Conservation (phyloP, 2,797 vertebrate genomes). For the Lates japonicus region DNA sequence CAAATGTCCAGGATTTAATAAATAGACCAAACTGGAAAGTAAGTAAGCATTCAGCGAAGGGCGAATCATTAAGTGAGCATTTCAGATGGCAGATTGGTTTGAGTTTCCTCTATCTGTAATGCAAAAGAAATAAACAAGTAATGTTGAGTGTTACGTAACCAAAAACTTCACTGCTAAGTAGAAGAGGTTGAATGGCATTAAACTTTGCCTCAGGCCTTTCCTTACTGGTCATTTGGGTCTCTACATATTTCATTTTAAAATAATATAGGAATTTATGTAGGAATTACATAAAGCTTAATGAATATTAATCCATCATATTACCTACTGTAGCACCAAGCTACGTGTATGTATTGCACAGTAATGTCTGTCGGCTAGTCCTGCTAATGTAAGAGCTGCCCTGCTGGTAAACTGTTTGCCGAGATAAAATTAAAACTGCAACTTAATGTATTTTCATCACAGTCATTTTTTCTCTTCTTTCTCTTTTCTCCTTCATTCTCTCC, state of each 20-base stretch:
- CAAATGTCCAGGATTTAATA: conserved; percentile 50
- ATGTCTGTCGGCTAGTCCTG: background rate
- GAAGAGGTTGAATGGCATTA: background rate
- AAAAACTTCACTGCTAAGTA: conserved; percentile 10
- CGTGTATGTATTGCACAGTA: background rate
- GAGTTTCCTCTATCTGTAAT: background rate
- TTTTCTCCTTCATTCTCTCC: background rate
- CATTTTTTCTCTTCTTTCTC: background rate
- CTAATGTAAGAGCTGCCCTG: background rate
- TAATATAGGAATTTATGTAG: background rate
- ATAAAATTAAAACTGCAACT: conserved; percentile 16
- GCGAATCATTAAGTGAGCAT: conserved; percentile 34
- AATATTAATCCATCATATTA: conserved; percentile 4
- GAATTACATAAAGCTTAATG: background rate
- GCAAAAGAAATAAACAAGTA: conserved; percentile 3
- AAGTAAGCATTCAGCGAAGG: conserved; percentile 27
- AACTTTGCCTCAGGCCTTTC: background rate
- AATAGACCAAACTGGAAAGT: conserved; percentile 45
- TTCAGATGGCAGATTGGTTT: conserved; percentile 22
- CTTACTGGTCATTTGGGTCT: background rate
- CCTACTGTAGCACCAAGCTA: background rate
- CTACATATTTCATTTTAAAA: background rate
- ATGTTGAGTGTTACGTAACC: background rate
- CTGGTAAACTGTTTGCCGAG: background rate
- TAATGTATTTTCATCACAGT: conserved; percentile 9